Evolutionary conservation across 2,113 vertebrate genomes (phyloP), one percentile per base, ranked within the genome.

Genomic region (Holacanthus passer): DNA sequence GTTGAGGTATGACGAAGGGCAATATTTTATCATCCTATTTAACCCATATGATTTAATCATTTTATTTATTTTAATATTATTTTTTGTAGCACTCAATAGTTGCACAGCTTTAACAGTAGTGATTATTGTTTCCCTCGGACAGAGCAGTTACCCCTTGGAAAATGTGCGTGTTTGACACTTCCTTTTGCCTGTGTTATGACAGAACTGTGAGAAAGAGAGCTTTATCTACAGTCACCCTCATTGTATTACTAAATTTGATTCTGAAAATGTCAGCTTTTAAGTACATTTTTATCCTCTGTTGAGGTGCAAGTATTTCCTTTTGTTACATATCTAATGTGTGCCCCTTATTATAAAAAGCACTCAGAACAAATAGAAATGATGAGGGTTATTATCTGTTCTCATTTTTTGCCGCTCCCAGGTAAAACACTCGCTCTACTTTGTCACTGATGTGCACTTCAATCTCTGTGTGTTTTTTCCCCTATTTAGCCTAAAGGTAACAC

Each of bases 401-500:
- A 35, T 39, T 73, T 37, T 75, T 76, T 66, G 50, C 60, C 62
- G 52, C 74, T 87, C 39, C 63, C 6, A 37, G 74, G 64, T 79
- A 78, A 79, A 67, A 66, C 70, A 47, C 62, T 80, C 35, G 0
- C 64, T 78, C 53, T 41, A 56, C 19, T 84, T 82, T 85, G 74
- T 85, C 70, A 17, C 29, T 77, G 48, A 83, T 80, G 65, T 84
- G 84, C 79, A 79, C 75, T 84, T 89, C 74, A 83, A 19, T 87
- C 72, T 83, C 32, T 80, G 55, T 84, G 77, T 85, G 55, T 86
- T 60, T 79, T 83, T 50, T 43, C 79, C 73, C 69, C 39, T 63
- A 83, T 85, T 89, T 92, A 89, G 82, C 87, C 87, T 84, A 79
- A 81, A 92, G 90, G 48, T 89, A 89, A 85, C 63, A 82, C 67